phyloP scores from a whole-genome alignment of 1,140 invertebrate species.

The Zaprionus ghesquierei region DNA sequence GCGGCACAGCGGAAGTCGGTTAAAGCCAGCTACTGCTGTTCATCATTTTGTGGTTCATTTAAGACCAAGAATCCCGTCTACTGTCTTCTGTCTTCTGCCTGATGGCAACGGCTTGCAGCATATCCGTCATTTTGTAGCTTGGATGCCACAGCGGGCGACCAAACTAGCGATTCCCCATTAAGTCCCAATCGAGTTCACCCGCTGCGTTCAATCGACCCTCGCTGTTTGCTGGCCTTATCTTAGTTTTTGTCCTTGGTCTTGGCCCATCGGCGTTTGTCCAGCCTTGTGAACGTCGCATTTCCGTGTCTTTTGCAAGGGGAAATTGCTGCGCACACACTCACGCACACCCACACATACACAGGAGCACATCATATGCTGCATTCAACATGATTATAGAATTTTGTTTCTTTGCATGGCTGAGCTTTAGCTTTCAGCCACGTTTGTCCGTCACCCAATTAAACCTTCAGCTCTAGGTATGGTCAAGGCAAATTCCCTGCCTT shows the following conservation, averaged over 20 bases:
- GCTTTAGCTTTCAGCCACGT: background rate
- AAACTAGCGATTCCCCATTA: constrained; percentile 9
- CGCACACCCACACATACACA: background rate
- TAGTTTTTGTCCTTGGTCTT: constrained; percentile 18
- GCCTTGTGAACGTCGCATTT: constrained; percentile 27
- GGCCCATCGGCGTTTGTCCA: background rate
- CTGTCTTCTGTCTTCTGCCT: background rate
- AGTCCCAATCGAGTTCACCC: constrained; percentile 40
- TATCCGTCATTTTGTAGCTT: constrained; percentile 20
- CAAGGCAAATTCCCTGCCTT: too few species aligned
- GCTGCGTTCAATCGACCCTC: constrained; percentile 45
- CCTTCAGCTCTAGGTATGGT: background rate
- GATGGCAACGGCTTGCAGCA: background rate
- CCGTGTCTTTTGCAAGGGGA: constrained; percentile 30
- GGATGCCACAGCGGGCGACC: constrained; percentile 4
- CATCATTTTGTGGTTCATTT: constrained; percentile 48
- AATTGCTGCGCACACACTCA: constrained; percentile 18
- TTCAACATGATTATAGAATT: constrained; percentile 15
- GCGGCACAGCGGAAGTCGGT: constrained; percentile 19
- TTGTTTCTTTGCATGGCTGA: constrained; percentile 11
- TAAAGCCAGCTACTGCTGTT: constrained; percentile 30
- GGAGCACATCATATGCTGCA: background rate
- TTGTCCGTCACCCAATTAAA: background rate
- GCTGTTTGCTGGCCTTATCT: constrained; percentile 35
- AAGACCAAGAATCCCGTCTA: constrained; percentile 17